These are phyloP conservation scores for Xenopus petersii DNA, from an alignment of 2,797 vertebrate species.

Conservation along the genomic window DNA sequence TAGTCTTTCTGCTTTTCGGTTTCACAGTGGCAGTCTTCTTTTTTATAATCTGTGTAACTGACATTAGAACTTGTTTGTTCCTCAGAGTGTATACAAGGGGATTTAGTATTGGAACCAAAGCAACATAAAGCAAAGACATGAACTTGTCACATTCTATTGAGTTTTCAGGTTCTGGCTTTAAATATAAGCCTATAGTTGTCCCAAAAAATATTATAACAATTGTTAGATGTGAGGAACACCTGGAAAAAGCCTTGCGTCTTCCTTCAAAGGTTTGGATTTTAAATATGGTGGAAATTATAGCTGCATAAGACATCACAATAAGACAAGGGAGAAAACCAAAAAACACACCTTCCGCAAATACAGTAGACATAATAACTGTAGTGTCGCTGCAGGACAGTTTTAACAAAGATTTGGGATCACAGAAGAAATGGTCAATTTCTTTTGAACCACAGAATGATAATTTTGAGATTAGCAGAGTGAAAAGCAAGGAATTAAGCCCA, in stretches of 20 bases:
- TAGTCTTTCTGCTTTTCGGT: no score
- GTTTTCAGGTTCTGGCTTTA: background rate
- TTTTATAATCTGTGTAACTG: no score
- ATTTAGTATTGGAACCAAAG: background rate
- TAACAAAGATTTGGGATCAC: background rate
- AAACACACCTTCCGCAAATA: background rate
- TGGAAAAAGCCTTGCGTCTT: constrained; percentile 3
- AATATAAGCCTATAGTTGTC: constrained; percentile 8
- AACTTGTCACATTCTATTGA: background rate
- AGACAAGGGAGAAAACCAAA: background rate
- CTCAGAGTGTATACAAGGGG: background rate
- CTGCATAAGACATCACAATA: background rate
- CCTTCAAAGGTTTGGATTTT: constrained; percentile 6
- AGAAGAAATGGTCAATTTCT: constrained; percentile 1
- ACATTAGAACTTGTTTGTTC: background rate
- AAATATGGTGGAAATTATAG: background rate
- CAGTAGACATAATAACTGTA: background rate
- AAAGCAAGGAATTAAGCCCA: background rate
- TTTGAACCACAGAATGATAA: background rate
- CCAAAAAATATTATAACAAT: constrained; percentile 13
- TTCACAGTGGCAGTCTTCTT: no score
- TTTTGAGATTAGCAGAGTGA: background rate
- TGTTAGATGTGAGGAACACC: constrained; percentile 11
- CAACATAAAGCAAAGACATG: background rate
- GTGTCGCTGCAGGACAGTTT: background rate